A percentile compares a stretch with the other conserved stretches of the same genome.
These are phyloP conservation scores for Cariama cristata DNA, from an alignment of 2,113 vertebrate species.

Conservation along the genomic window DNA sequence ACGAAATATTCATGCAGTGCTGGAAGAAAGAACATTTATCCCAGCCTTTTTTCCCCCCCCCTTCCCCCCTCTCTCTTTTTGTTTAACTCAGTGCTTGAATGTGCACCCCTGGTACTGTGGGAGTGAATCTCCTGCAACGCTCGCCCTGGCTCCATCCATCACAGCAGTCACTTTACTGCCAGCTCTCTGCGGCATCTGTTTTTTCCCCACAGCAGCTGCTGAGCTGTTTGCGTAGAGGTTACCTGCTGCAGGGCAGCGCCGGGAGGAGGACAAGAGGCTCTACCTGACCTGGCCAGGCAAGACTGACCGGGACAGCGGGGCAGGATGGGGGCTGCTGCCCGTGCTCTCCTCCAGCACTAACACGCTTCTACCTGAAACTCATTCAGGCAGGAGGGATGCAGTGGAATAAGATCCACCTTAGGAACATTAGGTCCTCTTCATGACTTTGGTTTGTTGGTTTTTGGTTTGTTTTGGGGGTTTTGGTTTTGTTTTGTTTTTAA, in stretches of 20 bases:
- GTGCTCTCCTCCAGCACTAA: background rate
- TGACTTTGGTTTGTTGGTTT: background rate
- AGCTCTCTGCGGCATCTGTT: background rate
- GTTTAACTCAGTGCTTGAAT: background rate
- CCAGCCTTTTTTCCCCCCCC: background rate
- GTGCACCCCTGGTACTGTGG: background rate
- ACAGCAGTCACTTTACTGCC: background rate
- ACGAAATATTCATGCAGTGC: fast-evolving
- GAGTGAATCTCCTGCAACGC: background rate
- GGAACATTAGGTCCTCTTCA: background rate
- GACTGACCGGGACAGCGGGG: background rate
- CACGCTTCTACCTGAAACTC: fast-evolving
- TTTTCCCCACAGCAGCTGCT: background rate
- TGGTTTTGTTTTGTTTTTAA: background rate
- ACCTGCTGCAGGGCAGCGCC: background rate
- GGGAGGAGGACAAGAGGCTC: background rate
- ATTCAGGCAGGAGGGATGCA: background rate
- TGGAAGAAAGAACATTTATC: background rate
- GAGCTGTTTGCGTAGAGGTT: background rate
- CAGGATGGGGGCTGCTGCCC: background rate
- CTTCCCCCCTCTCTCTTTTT: background rate
- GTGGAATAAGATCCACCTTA: background rate
- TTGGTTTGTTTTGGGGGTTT: background rate
- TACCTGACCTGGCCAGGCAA: background rate
- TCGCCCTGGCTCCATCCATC: background rate